Conservation (phyloP, 1,140 invertebrate species). For the Ladona fulva region DNA sequence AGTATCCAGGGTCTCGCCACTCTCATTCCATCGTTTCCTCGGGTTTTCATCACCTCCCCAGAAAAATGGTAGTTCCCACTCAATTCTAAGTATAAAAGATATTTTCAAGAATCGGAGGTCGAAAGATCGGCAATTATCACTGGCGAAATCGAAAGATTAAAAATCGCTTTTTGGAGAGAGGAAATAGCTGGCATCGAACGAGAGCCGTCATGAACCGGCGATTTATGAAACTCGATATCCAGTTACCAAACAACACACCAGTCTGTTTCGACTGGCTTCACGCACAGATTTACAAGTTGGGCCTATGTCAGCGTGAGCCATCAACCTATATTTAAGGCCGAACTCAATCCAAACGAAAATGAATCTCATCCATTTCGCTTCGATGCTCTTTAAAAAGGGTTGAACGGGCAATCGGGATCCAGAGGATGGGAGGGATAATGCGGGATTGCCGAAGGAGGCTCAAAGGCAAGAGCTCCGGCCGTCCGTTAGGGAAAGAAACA, state of each 20-base stretch:
- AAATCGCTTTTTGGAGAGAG: neutral
- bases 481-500: neutral
- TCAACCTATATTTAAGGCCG: constrained; percentile 9
- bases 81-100: neutral
- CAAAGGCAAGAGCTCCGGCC: neutral
- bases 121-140: neutral
- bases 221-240: neutral
- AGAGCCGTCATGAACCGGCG: neutral
- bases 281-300: neutral
- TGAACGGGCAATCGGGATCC: neutral
- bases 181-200: neutral
- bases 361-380: constrained; percentile 1
- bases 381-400: neutral
- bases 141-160: neutral
- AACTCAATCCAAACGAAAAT: neutral
- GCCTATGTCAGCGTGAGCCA: neutral
- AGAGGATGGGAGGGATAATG: neutral
- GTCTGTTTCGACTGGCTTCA: neutral
- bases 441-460: neutral
- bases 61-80: neutral
- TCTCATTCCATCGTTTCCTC: neutral
- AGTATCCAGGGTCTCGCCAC: neutral
- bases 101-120: neutral
- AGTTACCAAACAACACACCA: neutral
- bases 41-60: neutral